Evolutionary conservation across 2,113 vertebrate species (phyloP).

Genomic region (Takifugu bimaculatus): DNA sequence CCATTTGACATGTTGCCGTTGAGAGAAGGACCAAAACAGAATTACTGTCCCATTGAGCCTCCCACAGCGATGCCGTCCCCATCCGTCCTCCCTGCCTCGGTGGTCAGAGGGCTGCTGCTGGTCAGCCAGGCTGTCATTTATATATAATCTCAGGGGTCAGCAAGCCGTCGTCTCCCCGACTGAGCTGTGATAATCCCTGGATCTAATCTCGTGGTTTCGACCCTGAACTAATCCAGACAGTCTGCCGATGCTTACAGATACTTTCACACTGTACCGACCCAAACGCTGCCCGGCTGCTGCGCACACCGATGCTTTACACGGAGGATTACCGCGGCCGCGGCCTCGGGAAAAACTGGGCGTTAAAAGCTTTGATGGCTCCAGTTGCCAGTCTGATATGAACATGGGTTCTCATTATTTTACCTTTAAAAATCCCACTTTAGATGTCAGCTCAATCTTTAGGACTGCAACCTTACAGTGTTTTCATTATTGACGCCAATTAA

Average conservation of each 20-base stretch:
- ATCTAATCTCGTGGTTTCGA: conserved; percentile 54
- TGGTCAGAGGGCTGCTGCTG: conserved; percentile 12
- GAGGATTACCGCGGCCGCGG: conserved; percentile 52
- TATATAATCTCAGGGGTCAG: conserved; percentile 37
- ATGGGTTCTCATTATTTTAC: conserved; percentile 22
- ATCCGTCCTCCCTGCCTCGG: neutral
- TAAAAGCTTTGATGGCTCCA: conserved; percentile 51
- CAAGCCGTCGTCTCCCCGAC: conserved; percentile 38
- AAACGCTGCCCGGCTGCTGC: conserved; percentile 18
- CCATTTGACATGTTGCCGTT: conserved; percentile 1
- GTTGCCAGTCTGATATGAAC: conserved; percentile 42
- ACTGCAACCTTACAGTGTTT: too few relatives aligned
- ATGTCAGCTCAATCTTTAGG: too few relatives aligned
- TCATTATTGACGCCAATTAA: too few relatives aligned
- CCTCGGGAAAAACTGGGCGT: conserved; percentile 47
- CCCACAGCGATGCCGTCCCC: conserved; percentile 12
- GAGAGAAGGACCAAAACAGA: conserved; percentile 19
- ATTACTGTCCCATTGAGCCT: conserved; percentile 32
- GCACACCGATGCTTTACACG: conserved; percentile 45
- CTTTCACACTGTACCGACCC: conserved; percentile 18
- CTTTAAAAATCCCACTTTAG: neutral
- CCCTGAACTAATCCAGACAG: conserved; percentile 60
- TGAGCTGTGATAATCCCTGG: conserved; percentile 65
- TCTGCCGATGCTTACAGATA: conserved; percentile 48
- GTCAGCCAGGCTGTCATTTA: conserved; percentile 6